phyloP scores from a whole-genome alignment of 2,113 vertebrate genomes.

The Chaenocephalus aceratus region DNA sequence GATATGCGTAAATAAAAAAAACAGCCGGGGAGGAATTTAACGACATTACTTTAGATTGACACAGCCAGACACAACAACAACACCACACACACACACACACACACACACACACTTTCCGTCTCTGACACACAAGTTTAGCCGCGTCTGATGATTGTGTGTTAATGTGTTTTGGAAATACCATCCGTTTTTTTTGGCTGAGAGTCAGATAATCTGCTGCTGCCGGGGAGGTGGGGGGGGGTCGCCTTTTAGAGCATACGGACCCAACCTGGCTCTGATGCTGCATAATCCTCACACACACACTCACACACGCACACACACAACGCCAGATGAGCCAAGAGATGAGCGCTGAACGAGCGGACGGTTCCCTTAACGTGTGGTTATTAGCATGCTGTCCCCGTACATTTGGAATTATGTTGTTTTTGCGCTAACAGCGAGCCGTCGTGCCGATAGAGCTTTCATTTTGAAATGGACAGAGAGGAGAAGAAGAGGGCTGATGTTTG shows the following conservation, averaged over 20 bases:
- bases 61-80: conserved; percentile 8
- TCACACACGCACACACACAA: no score
- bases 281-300: conserved; percentile 55
- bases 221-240: not conserved
- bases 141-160: not conserved
- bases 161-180: conserved; percentile 44
- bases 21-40: conserved; percentile 32
- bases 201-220: conserved; percentile 68
- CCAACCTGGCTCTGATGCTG: conserved; percentile 71
- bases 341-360: no score
- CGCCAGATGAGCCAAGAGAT: no score
- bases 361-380: no score
- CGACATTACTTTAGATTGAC: conserved; percentile 39
- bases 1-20: conserved; percentile 49
- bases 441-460: no score
- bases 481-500: no score
- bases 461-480: no score
- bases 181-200: conserved; percentile 44
- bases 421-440: no score
- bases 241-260: conserved; percentile 67
- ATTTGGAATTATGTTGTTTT: no score
- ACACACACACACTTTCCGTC: conserved; percentile 2
- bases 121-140: conserved; percentile 6
- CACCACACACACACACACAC: conserved; percentile 1
- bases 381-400: no score